Evolutionary conservation across 1,140 invertebrate species (phyloP).

Genomic region (Cardiocondyla obscurior): DNA sequence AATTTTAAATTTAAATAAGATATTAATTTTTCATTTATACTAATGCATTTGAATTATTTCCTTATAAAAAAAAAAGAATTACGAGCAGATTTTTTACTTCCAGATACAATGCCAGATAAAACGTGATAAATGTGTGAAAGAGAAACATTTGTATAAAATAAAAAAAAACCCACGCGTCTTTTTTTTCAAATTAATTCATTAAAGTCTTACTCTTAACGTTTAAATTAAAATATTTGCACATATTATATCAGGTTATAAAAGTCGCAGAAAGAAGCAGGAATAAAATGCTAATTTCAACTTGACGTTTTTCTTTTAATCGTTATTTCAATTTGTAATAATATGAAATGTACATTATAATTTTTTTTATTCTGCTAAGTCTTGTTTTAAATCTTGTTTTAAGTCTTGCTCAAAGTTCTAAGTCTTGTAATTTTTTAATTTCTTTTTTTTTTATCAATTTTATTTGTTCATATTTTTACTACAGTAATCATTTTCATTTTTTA

Average conservation of each 20-base stretch:
- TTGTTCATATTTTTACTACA: no score
- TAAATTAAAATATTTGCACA: neutral
- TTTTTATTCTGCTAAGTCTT: no score
- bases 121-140: neutral
- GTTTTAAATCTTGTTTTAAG: no score
- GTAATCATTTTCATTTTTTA: neutral
- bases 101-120: neutral
- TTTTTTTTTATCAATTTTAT: no score
- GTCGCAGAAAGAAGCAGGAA: neutral
- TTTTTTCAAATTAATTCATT: neutral
- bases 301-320: neutral
- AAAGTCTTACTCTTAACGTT: neutral
- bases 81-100: neutral
- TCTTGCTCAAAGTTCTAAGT: no score
- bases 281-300: neutral
- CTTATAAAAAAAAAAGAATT: neutral
- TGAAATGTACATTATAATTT: neutral
- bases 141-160: neutral
- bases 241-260: neutral
- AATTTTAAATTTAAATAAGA: constrained; percentile 8
- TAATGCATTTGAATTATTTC: constrained; percentile 1
- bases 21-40: neutral
- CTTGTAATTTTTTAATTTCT: no score
- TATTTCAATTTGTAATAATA: neutral
- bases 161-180: neutral